Conservation (phyloP, 2,113 vertebrate genomes). For the Petroica traversi region DNA sequence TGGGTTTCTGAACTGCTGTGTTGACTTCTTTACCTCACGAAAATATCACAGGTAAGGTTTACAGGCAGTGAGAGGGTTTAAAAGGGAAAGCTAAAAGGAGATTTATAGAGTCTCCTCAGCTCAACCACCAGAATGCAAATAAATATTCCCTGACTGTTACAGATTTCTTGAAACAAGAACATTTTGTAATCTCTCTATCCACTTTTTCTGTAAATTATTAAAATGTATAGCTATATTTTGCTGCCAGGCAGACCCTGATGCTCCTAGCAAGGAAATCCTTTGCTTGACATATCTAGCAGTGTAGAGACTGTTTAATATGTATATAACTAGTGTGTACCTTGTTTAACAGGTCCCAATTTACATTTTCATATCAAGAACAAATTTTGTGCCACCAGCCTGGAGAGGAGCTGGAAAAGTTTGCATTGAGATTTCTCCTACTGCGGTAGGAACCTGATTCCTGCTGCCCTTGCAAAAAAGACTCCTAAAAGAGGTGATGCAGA, state of each 20-base stretch:
- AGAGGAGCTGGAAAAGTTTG: not conserved
- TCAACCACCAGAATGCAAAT: not conserved
- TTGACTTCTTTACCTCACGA: not conserved
- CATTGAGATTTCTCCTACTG: not conserved
- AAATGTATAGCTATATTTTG: not conserved
- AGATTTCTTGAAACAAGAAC: not conserved
- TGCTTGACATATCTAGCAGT: not conserved
- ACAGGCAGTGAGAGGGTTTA: not conserved
- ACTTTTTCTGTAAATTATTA: not conserved
- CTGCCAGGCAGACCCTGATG: not conserved
- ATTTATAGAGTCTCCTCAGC: not conserved
- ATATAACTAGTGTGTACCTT: not conserved
- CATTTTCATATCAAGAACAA: not conserved
- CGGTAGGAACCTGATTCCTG: not conserved
- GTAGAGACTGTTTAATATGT: not conserved
- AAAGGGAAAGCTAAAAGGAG: not conserved
- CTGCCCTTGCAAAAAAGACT: not conserved
- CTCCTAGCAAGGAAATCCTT: not conserved
- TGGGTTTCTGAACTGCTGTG: not conserved
- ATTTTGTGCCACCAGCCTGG: not conserved
- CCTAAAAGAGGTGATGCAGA: not conserved
- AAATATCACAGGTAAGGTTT: not conserved
- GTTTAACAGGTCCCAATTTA: not conserved
- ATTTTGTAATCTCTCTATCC: not conserved
- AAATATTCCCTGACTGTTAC: not conserved